Percentiles rank a stretch among this genome's conserved stretches.
Evolutionary conservation across 2,888 invertebrate species (phyloP).

Genomic region (Epinotia bilunana): DNA sequence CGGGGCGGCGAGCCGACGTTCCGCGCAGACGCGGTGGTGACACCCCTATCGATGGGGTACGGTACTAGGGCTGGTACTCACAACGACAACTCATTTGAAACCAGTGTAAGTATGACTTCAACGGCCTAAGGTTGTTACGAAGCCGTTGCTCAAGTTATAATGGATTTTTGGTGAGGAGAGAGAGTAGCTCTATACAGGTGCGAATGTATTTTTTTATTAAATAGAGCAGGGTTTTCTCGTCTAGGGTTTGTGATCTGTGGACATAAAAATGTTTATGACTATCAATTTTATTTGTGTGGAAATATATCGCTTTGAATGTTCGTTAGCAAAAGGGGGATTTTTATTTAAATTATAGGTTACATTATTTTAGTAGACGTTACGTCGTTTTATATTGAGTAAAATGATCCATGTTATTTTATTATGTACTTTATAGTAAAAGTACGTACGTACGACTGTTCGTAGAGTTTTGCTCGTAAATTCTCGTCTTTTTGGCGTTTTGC

Average conservation of each 20-base stretch:
- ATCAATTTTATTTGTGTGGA: background rate
- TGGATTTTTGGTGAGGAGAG: background rate
- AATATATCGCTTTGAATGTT: background rate
- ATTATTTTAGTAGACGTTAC: background rate
- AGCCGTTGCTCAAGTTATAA: background rate
- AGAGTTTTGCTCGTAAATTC: background rate
- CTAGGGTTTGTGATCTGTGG: background rate
- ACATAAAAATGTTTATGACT: background rate
- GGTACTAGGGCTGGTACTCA: conserved; percentile 47
- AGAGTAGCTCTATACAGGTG: conserved; percentile 34
- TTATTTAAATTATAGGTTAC: background rate
- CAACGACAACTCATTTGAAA: background rate
- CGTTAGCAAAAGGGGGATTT: background rate
- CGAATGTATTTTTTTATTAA: conserved; percentile 27
- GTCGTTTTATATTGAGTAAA: background rate
- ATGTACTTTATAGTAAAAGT: background rate
- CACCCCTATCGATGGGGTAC: conserved; percentile 68
- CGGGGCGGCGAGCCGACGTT: conserved; percentile 60
- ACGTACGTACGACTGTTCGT: background rate
- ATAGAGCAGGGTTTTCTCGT: conserved; percentile 8
- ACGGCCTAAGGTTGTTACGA: background rate
- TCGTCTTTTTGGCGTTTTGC: conserved; percentile 9
- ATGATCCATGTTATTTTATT: background rate
- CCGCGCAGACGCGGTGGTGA: conserved; percentile 73
- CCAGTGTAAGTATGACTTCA: background rate